Percentiles rank a stretch among this genome's conserved stretches.
These are phyloP conservation scores for Panopea generosa DNA, from an alignment of 2,888 invertebrate species.

Conservation along the genomic window DNA sequence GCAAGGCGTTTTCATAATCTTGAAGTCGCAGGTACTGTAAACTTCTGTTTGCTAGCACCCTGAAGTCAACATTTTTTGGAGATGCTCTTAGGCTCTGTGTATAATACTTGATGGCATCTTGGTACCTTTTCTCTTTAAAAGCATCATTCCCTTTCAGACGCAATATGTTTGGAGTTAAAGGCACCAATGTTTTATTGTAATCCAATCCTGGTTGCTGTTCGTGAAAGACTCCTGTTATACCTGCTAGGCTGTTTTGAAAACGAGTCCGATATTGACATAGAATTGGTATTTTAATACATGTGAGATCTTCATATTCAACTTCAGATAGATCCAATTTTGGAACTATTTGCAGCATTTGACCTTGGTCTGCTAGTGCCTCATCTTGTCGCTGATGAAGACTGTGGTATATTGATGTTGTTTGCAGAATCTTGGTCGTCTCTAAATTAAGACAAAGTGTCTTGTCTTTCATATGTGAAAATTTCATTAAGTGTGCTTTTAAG, in stretches of 20 bases:
- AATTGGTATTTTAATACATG: slow-evolving; percentile 37
- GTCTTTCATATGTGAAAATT: background rate
- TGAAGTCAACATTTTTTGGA: slow-evolving; percentile 16
- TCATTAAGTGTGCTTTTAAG: slow-evolving; percentile 8
- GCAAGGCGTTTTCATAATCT: slow-evolving; percentile 41
- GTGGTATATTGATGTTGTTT: slow-evolving; percentile 22
- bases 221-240: slow-evolving; percentile 10
- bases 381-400: slow-evolving; percentile 43
- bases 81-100: background rate
- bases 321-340: slow-evolving; percentile 18
- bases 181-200: background rate
- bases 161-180: no score
- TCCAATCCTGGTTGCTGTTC: slow-evolving; percentile 3
- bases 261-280: slow-evolving; percentile 8
- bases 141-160: slow-evolving; percentile 24
- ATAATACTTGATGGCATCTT: slow-evolving; percentile 15
- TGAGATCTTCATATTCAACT: slow-evolving; percentile 9
- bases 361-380: slow-evolving; percentile 39
- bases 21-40: slow-evolving; percentile 19
- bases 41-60: slow-evolving; percentile 1
- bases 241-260: background rate
- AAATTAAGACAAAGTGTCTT: slow-evolving; percentile 15
- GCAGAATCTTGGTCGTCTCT: slow-evolving; percentile 20
- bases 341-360: slow-evolving; percentile 34
- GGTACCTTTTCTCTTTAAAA: slow-evolving; percentile 17